These are phyloP conservation scores for Microctenopoma lineatum DNA, from an alignment of 2,797 vertebrate genomes.

Conservation along the genomic window DNA sequence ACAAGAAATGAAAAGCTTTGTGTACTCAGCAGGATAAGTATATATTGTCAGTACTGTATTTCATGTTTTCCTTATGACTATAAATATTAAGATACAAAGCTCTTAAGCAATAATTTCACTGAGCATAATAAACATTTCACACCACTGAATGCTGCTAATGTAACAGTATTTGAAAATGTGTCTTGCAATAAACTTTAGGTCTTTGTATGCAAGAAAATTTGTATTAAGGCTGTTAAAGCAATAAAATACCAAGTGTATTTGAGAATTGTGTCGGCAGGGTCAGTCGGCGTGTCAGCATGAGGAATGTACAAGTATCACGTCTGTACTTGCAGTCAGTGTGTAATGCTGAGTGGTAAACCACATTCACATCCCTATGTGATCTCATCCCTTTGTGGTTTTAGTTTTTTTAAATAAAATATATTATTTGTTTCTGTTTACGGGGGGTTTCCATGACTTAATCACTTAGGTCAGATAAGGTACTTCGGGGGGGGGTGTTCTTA, in stretches of 20 bases:
- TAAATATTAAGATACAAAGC: too few relatives aligned
- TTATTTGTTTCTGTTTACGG: not conserved
- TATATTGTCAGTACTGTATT: not conserved
- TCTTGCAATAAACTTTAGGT: too few relatives aligned
- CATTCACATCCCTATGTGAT: conserved; percentile 21
- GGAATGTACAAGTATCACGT: conserved; percentile 46
- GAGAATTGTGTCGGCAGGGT: conserved; percentile 23
- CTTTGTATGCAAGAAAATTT: not conserved
- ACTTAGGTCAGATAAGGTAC: not conserved
- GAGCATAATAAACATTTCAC: not conserved
- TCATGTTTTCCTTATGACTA: not conserved
- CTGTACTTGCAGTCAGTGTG: conserved; percentile 39
- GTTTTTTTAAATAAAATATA: not conserved
- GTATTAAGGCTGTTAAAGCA: not conserved
- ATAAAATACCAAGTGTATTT: conserved; percentile 1
- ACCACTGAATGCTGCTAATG: too few relatives aligned
- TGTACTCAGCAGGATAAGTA: not conserved
- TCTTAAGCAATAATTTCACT: not conserved
- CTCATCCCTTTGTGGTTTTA: conserved; percentile 1
- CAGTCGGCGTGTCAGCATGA: conserved; percentile 33
- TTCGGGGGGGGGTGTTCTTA: conserved; percentile 17
- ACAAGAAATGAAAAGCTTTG: not conserved
- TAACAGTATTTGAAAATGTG: too few relatives aligned
- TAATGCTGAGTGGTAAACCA: conserved; percentile 18
- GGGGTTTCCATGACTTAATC: not conserved